Conservation (phyloP, 2,888 invertebrate genomes). For the Ochropacha duplaris region DNA sequence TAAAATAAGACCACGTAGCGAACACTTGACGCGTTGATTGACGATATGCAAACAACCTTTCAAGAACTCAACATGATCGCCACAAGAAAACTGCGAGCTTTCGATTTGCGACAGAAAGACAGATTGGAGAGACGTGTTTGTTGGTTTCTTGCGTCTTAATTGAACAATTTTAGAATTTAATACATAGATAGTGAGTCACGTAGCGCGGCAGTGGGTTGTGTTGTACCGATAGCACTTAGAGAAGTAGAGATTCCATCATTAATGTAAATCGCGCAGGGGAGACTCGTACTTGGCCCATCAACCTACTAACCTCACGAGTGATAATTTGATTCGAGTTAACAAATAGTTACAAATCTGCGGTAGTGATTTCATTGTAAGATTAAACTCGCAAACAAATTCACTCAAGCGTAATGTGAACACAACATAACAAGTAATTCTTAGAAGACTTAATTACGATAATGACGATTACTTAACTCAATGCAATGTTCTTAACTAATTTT, state of each 20-base stretch:
- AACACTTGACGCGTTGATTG: conserved; percentile 23
- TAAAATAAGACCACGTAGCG: not conserved
- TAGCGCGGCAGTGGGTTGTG: conserved; percentile 52
- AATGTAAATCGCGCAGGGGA: conserved; percentile 67
- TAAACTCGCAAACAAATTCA: conserved; percentile 7
- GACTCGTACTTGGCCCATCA: conserved; percentile 49
- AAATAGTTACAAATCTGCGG: conserved; percentile 24
- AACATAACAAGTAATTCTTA: conserved; percentile 2
- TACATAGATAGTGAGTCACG: conserved; percentile 50
- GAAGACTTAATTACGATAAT: conserved; percentile 38
- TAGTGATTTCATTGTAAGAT: not conserved
- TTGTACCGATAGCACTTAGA: conserved; percentile 58
- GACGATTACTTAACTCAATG: conserved; percentile 43
- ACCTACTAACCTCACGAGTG: conserved; percentile 71
- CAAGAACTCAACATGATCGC: conserved; percentile 21
- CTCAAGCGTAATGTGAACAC: conserved; percentile 10
- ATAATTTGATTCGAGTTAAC: conserved; percentile 35
- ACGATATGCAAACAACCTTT: conserved; percentile 38
- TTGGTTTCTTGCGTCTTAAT: conserved; percentile 50
- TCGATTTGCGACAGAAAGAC: conserved; percentile 31
- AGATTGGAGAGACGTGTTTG: conserved; percentile 35
- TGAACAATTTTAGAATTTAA: conserved; percentile 53
- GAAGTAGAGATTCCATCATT: conserved; percentile 73
- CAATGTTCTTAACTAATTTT: conserved; percentile 44
- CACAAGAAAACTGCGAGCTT: conserved; percentile 21